phyloP scores from a whole-genome alignment of 1,140 invertebrate species.

The Camponotus pennsylvanicus region DNA sequence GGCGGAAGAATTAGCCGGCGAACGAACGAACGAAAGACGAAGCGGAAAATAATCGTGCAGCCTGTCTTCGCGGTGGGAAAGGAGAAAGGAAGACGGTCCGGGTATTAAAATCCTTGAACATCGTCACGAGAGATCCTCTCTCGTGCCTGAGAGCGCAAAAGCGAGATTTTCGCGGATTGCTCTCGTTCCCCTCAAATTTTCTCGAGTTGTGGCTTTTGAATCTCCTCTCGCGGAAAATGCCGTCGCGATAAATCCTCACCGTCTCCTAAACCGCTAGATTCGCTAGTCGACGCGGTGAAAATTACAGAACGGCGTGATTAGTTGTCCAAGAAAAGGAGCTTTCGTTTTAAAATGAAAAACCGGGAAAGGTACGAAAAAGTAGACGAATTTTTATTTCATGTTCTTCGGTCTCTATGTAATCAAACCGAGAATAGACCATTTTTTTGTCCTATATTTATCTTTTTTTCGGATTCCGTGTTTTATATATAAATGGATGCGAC shows the following conservation, averaged over 20 bases:
- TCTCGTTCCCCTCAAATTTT: slow-evolving; percentile 22
- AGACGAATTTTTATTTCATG: neutral
- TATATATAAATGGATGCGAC: neutral
- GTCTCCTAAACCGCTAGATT: slow-evolving; percentile 37
- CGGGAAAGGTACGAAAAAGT: neutral
- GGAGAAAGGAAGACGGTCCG: neutral
- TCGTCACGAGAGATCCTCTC: slow-evolving; percentile 9
- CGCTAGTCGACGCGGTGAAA: slow-evolving; percentile 38
- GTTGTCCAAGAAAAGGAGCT: neutral
- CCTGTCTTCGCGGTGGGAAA: neutral
- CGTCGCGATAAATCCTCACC: slow-evolving; percentile 37
- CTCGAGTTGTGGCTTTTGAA: slow-evolving; percentile 53
- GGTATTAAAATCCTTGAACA: slow-evolving; percentile 54
- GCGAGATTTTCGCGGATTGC: slow-evolving; percentile 41
- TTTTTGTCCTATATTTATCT: neutral
- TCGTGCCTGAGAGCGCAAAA: slow-evolving; percentile 36
- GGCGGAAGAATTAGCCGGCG: slow-evolving; percentile 18
- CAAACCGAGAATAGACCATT: neutral
- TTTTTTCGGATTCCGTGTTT: neutral
- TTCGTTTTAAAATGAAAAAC: slow-evolving; percentile 12
- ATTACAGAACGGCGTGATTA: slow-evolving; percentile 35
- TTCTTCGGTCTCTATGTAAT: neutral
- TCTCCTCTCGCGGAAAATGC: slow-evolving; percentile 42
- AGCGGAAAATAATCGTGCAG: slow-evolving; percentile 43
- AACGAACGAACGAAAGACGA: slow-evolving; percentile 31